Evolutionary conservation across 2,113 vertebrate species (phyloP).

Genomic region (Hippolais icterina): DNA sequence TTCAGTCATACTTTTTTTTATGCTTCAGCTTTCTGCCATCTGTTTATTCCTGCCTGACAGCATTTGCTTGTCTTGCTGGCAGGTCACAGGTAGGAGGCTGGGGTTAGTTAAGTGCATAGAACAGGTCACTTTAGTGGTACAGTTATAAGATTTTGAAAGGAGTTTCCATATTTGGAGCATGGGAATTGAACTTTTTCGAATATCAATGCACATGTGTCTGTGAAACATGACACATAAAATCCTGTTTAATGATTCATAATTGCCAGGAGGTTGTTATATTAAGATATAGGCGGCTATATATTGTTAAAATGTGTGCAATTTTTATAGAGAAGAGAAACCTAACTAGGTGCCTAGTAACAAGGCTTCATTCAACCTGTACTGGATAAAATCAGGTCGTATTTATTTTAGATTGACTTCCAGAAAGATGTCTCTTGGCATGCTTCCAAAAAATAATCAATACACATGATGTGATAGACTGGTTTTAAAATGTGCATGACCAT

Average conservation of each 20-base stretch:
- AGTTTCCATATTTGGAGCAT: background rate
- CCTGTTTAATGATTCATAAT: background rate
- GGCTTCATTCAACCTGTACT: background rate
- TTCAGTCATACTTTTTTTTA: background rate
- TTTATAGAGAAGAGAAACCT: fast-evolving
- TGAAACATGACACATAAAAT: background rate
- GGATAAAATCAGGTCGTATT: background rate
- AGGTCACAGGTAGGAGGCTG: background rate
- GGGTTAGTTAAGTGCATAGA: background rate
- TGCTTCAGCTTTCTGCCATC: background rate
- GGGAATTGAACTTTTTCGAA: background rate
- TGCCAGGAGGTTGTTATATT: background rate
- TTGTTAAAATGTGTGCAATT: background rate
- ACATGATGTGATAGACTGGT: background rate
- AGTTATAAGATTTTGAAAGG: background rate
- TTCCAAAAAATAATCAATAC: slow-evolving; percentile 43
- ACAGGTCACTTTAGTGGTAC: background rate
- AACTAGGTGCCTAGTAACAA: background rate
- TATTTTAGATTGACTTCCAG: background rate
- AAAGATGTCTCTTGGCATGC: background rate
- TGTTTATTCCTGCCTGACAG: background rate
- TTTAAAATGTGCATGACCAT: background rate
- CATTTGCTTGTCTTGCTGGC: background rate
- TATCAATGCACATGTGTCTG: background rate
- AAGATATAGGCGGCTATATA: background rate